Evolutionary conservation across 2,797 vertebrate genomes (phyloP).

Genomic region (Lutjanus argentimaculatus): DNA sequence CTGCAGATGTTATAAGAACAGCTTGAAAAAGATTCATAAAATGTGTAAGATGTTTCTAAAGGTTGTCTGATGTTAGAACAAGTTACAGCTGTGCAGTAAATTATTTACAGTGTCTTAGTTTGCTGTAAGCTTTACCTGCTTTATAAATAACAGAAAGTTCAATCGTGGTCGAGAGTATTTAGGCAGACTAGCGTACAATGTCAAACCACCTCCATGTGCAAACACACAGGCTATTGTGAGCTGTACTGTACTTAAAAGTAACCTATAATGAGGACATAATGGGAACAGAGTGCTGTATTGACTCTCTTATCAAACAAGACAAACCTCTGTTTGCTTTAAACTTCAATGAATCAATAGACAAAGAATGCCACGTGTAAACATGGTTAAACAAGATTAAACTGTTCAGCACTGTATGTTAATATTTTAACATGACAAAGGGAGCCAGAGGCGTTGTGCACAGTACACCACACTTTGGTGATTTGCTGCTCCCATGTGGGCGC

Average conservation of each 20-base stretch:
- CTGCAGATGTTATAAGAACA: neutral
- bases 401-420: neutral
- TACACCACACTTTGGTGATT: neutral
- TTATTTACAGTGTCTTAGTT: constrained; percentile 13
- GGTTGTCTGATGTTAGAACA: constrained; percentile 1
- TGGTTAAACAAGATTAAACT: neutral
- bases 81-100: neutral
- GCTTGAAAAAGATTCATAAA: neutral
- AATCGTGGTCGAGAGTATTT: constrained; percentile 3
- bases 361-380: constrained; percentile 39
- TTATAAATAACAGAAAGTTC: constrained; percentile 16
- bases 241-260: constrained; percentile 8
- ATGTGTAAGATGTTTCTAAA: neutral
- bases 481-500: constrained; percentile 58
- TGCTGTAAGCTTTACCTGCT: constrained; percentile 10
- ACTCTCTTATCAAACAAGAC: constrained; percentile 36
- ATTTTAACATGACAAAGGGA: neutral
- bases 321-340: constrained; percentile 40
- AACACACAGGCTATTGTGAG: constrained; percentile 39
- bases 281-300: constrained; percentile 4
- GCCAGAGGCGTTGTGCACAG: too few species aligned
- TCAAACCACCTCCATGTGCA: constrained; percentile 46
- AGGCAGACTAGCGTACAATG: neutral
- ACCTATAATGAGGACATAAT: constrained; percentile 23
- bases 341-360: constrained; percentile 20